Conservation (phyloP, 2,113 vertebrate species). For the Dicaeum eximium region DNA sequence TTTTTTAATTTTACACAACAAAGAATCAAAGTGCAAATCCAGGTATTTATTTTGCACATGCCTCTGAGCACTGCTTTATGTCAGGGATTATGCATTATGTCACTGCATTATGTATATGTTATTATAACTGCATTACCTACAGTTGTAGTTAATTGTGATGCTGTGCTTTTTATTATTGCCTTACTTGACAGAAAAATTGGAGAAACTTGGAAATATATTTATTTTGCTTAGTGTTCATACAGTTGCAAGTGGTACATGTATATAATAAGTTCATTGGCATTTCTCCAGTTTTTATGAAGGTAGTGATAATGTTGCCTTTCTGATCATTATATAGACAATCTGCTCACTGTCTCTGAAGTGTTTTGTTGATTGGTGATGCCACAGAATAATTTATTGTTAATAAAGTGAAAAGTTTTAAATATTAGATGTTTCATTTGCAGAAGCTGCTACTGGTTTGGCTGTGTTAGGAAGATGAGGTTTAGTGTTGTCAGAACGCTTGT, state of each 20-base stretch:
- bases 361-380: conserved; percentile 17
- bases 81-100: too few species aligned
- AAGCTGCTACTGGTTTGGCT: background rate
- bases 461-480: background rate
- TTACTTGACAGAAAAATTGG: conserved; percentile 42
- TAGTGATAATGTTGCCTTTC: conserved; percentile 12
- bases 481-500: background rate
- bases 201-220: conserved; percentile 30
- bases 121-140: background rate
- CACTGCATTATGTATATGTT: too few species aligned
- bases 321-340: conserved; percentile 53
- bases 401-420: conserved; percentile 59
- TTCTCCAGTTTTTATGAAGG: background rate
- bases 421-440: background rate
- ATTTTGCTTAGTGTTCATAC: background rate
- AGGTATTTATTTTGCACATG: conserved; percentile 27
- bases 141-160: background rate
- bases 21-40: conserved; percentile 27
- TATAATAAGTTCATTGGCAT: background rate
- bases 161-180: conserved; percentile 63
- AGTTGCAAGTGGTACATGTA: background rate
- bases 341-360: background rate
- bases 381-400: conserved; percentile 70
- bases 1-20: conserved; percentile 3
- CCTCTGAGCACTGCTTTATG: background rate